Evolutionary conservation across 2,113 vertebrate species (phyloP).

Genomic region (Harpagus bidentatus): DNA sequence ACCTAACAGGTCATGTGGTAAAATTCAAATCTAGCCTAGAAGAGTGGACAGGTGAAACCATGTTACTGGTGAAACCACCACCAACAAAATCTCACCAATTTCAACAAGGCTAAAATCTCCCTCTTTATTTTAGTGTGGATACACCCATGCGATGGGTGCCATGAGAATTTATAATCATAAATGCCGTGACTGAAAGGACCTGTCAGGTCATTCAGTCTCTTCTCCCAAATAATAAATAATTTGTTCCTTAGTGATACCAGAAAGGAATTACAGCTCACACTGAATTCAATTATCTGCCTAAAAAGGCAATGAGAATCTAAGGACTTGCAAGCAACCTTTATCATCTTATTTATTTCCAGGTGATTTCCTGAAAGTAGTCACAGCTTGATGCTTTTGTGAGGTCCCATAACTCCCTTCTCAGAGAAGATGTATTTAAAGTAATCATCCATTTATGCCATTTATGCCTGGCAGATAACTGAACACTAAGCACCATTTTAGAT

Average conservation of each 20-base stretch:
- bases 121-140: not conserved
- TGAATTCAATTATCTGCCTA: constrained; percentile 55
- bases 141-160: not conserved
- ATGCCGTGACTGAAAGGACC: not conserved
- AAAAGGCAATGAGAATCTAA: constrained; percentile 46
- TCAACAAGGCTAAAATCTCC: not conserved
- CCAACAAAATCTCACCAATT: not conserved
- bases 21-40: not conserved
- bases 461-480: constrained; percentile 70
- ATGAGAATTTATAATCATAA: not conserved
- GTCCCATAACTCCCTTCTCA: constrained; percentile 69
- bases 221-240: constrained; percentile 31
- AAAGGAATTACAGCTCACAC: constrained; percentile 26
- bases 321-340: constrained; percentile 63
- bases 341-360: constrained; percentile 74
- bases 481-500: constrained; percentile 60
- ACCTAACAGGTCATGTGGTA: not conserved
- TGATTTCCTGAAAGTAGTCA: constrained; percentile 70
- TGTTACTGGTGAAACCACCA: not conserved
- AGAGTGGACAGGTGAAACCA: not conserved
- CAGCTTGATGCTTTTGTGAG: constrained; percentile 73
- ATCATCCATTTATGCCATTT: constrained; percentile 79
- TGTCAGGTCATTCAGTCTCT: not conserved
- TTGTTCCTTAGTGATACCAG: not conserved
- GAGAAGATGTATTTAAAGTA: constrained; percentile 74